Base-by-base conservation (phyloP, 1,140 invertebrate species). In the Papilio helenus region DNA sequence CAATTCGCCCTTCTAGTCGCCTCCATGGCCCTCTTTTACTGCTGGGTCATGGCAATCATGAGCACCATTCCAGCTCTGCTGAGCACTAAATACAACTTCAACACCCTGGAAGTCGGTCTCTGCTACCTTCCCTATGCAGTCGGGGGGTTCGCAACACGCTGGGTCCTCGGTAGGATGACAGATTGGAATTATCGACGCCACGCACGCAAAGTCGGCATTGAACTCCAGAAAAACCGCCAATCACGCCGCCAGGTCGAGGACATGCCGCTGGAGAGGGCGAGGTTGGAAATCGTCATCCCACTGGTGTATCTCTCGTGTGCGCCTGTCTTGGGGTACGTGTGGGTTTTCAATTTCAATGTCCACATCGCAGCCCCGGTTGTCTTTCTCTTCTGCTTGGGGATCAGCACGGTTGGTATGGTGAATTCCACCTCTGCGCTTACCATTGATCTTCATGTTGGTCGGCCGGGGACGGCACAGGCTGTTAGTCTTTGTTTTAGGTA, bases 401-500 rank as follows among this genome's bases (percentile, higher is more conserved):
- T 51, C 49, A 51, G 49, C 49, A 51, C 49, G 49, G 49, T 51
- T 51, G 49, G 49, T 51, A 51, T 51, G 49, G 49, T 51, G 49
- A 51, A 51, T 51, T 51, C 49, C 49, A 51, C 49, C 49, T 51
- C 49, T 51, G 49, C 49, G 49, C 49, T 51, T 51, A 51, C 49
- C 49, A 51, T 51, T 51, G 49, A 51, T 51, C 49, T 51, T 51
- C 49, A 51, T 51, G 49, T 51, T 51, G 49, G 49, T 51, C 49
- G 49, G 49, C 49, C 49, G 49, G 49, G 49, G 49, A 51, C 49
- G 49, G 49, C 49, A 51, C 49, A 51, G 49, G 49, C 49, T 51
- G 49, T 51, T 51, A 51, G 49, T 51, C 49, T 51, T 51, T 51
- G 49, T 51, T 51, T 51, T 51, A 51, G 49, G 49, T 51, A 51